Conservation (phyloP, 2,888 invertebrate species). For the Drosophila neoperkinsi region DNA sequence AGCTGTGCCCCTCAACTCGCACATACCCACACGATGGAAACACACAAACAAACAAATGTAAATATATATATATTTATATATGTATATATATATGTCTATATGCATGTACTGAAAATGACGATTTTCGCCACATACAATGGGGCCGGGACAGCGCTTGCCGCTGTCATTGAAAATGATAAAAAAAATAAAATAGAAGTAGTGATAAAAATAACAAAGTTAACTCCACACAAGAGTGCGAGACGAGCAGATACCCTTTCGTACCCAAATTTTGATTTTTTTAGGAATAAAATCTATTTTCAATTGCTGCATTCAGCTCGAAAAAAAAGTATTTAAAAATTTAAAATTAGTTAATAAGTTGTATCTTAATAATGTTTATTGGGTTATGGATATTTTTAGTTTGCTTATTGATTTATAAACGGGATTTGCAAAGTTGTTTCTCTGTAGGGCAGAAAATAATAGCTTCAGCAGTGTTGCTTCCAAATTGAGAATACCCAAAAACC, state of each 20-base stretch:
- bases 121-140: slow-evolving; percentile 53
- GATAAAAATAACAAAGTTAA: slow-evolving; percentile 26
- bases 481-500: slow-evolving; percentile 3
- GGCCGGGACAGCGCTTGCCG: slow-evolving; percentile 41
- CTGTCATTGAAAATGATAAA: slow-evolving; percentile 76
- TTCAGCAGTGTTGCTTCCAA: neutral
- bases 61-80: neutral
- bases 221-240: neutral
- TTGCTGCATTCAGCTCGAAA: neutral
- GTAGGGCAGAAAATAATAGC: neutral
- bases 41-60: neutral
- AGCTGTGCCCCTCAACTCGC: slow-evolving; percentile 56
- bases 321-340: neutral
- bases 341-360: neutral
- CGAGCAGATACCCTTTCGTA: slow-evolving; percentile 10
- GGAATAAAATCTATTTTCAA: neutral
- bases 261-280: neutral
- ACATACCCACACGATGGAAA: slow-evolving; percentile 2
- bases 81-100: slow-evolving; percentile 10
- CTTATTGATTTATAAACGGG: neutral
- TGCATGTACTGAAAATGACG: slow-evolving; percentile 29
- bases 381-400: neutral
- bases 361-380: neutral
- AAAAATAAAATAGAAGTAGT: slow-evolving; percentile 49
- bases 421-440: neutral